Percentiles rank a stretch among this genome's conserved stretches.
Evolutionary conservation across 2,797 vertebrate species (phyloP).

Genomic region (Anguilla anguilla): DNA sequence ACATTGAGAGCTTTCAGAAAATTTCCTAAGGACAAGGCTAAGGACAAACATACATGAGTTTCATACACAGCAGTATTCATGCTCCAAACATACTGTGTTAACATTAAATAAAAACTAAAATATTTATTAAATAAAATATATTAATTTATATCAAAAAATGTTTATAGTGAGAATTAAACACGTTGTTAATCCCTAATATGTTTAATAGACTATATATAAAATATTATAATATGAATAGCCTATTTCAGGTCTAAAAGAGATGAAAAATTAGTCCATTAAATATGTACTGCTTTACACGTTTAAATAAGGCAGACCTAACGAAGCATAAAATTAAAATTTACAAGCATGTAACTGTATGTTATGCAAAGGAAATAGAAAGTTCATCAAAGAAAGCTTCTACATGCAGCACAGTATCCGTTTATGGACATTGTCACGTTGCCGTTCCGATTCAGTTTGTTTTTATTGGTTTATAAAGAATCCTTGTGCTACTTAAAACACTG

Average conservation of each 20-base stretch:
- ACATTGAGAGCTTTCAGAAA: neutral
- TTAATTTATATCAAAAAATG: neutral
- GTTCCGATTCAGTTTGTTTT: neutral
- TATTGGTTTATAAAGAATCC: neutral
- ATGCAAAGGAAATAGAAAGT: constrained; percentile 10
- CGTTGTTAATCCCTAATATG: neutral
- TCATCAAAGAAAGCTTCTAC: neutral
- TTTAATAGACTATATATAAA: neutral
- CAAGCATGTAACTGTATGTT: constrained; percentile 9
- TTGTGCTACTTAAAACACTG: neutral
- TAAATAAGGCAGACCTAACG: constrained; percentile 14
- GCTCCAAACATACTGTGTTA: neutral
- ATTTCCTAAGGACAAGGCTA: neutral
- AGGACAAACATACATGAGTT: neutral
- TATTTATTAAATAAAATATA: neutral
- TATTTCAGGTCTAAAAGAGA: neutral
- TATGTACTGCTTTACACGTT: constrained; percentile 1
- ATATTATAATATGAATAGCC: constrained; percentile 4
- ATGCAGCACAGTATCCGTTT: neutral
- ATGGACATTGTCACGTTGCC: neutral
- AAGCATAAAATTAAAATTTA: constrained; percentile 3
- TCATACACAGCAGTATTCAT: neutral
- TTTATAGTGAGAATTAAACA: neutral
- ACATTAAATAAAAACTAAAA: neutral
- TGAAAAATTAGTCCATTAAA: neutral